Conservation (phyloP, 1,140 invertebrate species). For the Ericerus pela region DNA sequence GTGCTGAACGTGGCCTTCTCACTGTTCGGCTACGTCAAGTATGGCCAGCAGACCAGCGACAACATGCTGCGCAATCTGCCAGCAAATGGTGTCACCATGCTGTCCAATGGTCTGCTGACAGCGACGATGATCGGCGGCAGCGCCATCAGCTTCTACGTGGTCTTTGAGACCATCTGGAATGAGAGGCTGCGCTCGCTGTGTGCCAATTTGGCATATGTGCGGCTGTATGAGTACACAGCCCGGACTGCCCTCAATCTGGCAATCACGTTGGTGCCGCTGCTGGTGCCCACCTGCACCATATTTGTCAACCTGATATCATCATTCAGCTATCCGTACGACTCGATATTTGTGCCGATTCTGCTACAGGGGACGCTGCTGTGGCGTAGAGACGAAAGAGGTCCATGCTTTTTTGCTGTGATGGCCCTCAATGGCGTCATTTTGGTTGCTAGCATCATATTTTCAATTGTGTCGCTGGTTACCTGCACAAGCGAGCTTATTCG, state of each 20-base stretch:
- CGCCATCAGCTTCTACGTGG: background rate
- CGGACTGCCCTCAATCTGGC: background rate
- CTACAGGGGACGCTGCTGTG: background rate
- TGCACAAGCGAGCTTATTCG: no score
- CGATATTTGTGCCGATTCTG: background rate
- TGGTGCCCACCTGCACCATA: background rate
- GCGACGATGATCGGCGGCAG: background rate
- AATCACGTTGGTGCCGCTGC: background rate
- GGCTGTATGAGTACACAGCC: background rate
- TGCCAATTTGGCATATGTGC: background rate
- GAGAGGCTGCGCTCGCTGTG: background rate
- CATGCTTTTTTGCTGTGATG: no score
- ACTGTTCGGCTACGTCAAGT: background rate
- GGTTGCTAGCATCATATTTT: no score
- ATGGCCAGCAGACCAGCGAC: background rate
- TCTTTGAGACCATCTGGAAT: background rate
- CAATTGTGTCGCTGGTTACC: no score
- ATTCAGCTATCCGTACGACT: conserved; percentile 2
- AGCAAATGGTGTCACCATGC: background rate
- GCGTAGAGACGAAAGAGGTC: no score
- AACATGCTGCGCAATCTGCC: background rate
- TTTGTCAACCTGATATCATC: background rate
- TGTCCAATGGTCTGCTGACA: background rate
- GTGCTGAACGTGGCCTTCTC: background rate
- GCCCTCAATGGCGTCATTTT: no score